Percentiles rank a stretch among this genome's conserved stretches.
Evolutionary conservation across 2,797 vertebrate species (phyloP).

Genomic region (Neosalanx taihuensis): DNA sequence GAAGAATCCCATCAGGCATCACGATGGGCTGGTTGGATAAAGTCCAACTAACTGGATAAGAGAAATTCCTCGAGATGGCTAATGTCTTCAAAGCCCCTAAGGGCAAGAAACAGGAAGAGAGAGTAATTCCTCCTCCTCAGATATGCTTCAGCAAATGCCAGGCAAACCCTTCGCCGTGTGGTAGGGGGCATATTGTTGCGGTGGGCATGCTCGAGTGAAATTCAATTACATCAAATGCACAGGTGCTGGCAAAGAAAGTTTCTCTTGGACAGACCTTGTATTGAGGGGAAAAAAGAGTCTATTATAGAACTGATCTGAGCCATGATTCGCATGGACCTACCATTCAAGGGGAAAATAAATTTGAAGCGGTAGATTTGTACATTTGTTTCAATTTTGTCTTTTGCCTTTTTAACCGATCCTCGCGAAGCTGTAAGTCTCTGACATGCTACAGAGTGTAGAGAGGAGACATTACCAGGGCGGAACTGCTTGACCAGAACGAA

Average conservation of each 20-base stretch:
- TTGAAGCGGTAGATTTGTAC: too few species aligned
- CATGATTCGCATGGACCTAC: too few species aligned
- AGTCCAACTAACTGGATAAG: background rate
- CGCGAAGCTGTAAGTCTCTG: background rate
- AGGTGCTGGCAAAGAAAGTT: background rate
- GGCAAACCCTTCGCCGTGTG: background rate
- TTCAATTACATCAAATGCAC: background rate
- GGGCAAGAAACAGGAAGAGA: background rate
- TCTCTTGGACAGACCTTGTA: background rate
- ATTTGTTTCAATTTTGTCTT: too few species aligned
- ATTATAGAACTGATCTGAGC: background rate
- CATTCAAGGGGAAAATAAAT: too few species aligned
- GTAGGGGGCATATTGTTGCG: constrained; percentile 3
- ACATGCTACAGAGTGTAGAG: background rate
- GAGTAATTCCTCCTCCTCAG: background rate
- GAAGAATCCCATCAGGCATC: background rate
- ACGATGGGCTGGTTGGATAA: background rate
- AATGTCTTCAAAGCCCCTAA: background rate
- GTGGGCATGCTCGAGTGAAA: constrained; percentile 1
- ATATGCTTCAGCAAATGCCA: background rate
- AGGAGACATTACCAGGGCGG: constrained; percentile 82
- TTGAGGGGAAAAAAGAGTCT: background rate
- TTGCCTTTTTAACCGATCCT: too few species aligned
- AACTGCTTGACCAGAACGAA: constrained; percentile 97
- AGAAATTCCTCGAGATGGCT: background rate